Evolutionary conservation across 2,888 invertebrate genomes (phyloP).

Genomic region (Carcina quercana): DNA sequence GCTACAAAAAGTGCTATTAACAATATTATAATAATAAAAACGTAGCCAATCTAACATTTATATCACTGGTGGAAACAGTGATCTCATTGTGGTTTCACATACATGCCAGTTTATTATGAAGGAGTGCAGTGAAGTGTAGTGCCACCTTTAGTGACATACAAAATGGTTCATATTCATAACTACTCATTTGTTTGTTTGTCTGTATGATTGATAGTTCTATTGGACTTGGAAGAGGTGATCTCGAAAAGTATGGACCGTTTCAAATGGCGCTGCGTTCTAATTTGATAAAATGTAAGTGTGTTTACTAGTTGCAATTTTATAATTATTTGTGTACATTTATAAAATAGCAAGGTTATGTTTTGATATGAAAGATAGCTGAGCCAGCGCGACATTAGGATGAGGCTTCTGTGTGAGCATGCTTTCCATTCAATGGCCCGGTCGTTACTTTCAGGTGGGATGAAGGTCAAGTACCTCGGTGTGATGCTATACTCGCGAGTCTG

Average conservation of each 20-base stretch:
- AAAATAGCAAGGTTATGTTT: not conserved
- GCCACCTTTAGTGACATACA: not conserved
- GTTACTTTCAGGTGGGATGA: too few relatives aligned
- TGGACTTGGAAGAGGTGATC: constrained; percentile 40
- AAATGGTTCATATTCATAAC: not conserved
- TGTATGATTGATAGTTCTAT: constrained; percentile 17
- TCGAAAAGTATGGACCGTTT: constrained; percentile 57
- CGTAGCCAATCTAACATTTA: too few relatives aligned
- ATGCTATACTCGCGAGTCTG: too few relatives aligned
- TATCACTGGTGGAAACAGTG: constrained; percentile 5
- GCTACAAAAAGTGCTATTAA: too few relatives aligned
- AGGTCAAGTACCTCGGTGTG: too few relatives aligned
- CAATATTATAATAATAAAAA: too few relatives aligned
- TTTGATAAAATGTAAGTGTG: constrained; percentile 53
- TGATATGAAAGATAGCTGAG: too few relatives aligned
- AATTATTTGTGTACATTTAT: not conserved
- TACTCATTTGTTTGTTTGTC: constrained; percentile 18
- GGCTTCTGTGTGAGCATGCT: too few relatives aligned
- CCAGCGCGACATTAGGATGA: too few relatives aligned
- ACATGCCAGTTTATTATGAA: not conserved
- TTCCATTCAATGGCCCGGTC: too few relatives aligned
- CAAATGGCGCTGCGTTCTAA: constrained; percentile 41
- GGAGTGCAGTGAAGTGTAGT: not conserved
- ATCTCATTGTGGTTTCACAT: constrained; percentile 8
- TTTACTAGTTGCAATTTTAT: too few relatives aligned